Evolutionary conservation across 2,888 invertebrate species (phyloP), one percentile per base, ranked within the genome.

Genomic region (Ommatoiulus sabulosus): DNA sequence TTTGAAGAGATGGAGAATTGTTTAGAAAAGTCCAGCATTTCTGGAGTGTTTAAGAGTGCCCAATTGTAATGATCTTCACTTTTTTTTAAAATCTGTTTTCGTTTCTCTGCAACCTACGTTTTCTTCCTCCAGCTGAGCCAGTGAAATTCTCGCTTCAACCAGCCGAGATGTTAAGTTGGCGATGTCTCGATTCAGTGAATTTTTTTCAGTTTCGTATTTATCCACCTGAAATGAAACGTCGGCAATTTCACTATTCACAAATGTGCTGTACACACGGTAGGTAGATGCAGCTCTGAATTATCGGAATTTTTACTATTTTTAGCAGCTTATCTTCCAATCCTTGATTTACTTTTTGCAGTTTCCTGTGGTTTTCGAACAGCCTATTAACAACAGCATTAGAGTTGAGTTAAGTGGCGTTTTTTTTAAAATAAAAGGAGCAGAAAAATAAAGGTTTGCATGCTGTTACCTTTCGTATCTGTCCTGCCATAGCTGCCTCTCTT

Each of bases 271-370:
- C n/a, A n/a, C n/a, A n/a, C 46, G 6, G 46, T 12, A 46, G 46
- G 46, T 46, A 7, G 12, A 12, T 12, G 12, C 8, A 46, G 12
- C 8, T 46, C 1, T 8, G 12, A 46, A 12, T 46, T 8, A 46
- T 46, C 57, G 10, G 44, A 87, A n/a, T n/a, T 91, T 92, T 91
- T 90, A 98, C 98, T 93, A 98, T 95, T 93, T 96, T 97, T 90
- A 98, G 93, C 90, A 98, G 93, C 92, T 98, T 98, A 92, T 98
- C 98, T 94, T 98, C 98, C 91, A 98, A 94, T 91, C 96, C 96
- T 94, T 98, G 98, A 93, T 98, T 98, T 84, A 98, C 95, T 93
- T 97, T 97, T 93, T 98, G 98, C 89, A 98, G 96, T 91, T 97
- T 95, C 92, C 97, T 97, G 92, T 98, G 97, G 89, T 97, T 97